Percentiles rank a stretch among this genome's conserved stretches.
Conservation (phyloP, 1,140 invertebrate species). For the Ceratitis capitata region DNA sequence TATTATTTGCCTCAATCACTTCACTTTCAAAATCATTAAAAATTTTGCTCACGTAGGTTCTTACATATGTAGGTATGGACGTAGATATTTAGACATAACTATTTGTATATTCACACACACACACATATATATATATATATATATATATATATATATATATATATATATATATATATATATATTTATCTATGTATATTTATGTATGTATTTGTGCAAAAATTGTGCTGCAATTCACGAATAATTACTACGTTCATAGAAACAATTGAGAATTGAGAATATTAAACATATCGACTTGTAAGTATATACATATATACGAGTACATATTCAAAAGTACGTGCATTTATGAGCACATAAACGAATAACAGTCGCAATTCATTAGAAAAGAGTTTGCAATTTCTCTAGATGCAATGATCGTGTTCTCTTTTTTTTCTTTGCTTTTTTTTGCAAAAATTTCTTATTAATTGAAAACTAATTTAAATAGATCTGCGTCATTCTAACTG, state of each 20-base stretch:
- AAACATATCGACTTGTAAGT: background rate
- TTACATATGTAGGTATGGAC: background rate
- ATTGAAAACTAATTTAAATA: conserved; percentile 3
- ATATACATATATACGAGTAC: background rate
- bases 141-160: background rate
- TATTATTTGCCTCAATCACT: background rate
- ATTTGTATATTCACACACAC: background rate
- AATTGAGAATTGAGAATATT: background rate
- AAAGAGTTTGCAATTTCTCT: background rate
- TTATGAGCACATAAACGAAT: background rate
- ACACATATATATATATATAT: background rate
- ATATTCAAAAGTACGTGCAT: background rate
- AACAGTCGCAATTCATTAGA: background rate
- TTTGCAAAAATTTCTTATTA: background rate
- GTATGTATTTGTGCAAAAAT: background rate
- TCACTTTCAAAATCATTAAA: background rate
- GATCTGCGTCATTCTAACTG: background rate
- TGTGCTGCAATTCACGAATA: background rate
- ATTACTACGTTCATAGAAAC: background rate
- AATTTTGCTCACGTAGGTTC: background rate
- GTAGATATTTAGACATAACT: background rate
- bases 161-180: background rate
- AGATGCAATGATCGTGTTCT: background rate
- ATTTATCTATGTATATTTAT: no score
- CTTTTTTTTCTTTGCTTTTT: background rate